These are phyloP conservation scores for Dimorphilus gyrociliatus DNA, from an alignment of 2,888 invertebrate genomes.

Conservation along the genomic window DNA sequence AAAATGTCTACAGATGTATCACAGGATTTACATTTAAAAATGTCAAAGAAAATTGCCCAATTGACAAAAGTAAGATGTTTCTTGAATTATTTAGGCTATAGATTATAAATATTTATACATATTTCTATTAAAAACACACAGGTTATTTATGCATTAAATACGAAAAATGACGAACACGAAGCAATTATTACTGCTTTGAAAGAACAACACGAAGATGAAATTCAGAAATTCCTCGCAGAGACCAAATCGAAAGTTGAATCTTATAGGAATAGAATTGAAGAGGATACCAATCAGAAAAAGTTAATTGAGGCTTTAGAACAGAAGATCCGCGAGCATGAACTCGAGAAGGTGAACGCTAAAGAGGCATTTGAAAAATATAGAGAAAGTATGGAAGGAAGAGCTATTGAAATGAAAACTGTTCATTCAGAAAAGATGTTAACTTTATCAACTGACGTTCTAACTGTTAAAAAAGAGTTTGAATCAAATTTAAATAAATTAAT, in stretches of 20 bases:
- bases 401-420: constrained; percentile 18
- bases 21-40: no score
- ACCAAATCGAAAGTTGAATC: constrained; percentile 23
- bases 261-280: constrained; percentile 18
- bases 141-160: constrained; percentile 38
- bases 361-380: constrained; percentile 21
- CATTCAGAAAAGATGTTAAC: constrained; percentile 22
- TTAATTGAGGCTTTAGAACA: constrained; percentile 20
- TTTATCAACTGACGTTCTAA: constrained; percentile 25
- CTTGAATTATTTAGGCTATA: no score
- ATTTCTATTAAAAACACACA: no score
- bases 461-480: constrained; percentile 28
- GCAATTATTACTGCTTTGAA: constrained; percentile 23
- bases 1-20: no score
- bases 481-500: no score
- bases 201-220: constrained; percentile 32
- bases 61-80: no score
- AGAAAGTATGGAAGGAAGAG: constrained; percentile 17
- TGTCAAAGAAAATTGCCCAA: no score
- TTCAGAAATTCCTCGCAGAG: constrained; percentile 27
- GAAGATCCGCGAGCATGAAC: constrained; percentile 18
- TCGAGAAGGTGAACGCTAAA: constrained; percentile 15
- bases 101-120: no score
- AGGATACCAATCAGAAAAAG: constrained; percentile 15
- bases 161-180: constrained; percentile 37